A percentile compares a stretch with the other conserved stretches of the same genome.
Evolutionary conservation across 1,140 invertebrate genomes (phyloP).

Genomic region (Colletes latitarsis): DNA sequence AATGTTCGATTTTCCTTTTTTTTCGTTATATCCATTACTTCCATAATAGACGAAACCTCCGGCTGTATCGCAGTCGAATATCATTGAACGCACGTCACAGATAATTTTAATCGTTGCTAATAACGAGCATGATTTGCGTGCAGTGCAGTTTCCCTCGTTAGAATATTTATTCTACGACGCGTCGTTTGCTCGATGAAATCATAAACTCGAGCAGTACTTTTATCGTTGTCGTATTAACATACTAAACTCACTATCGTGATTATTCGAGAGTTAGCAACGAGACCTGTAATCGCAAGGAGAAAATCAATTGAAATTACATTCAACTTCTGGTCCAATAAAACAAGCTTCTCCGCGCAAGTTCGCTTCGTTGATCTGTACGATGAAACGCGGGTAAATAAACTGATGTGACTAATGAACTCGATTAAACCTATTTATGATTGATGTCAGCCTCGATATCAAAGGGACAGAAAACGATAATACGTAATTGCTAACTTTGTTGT

Average conservation of each 20-base stretch:
- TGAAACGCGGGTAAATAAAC: constrained; percentile 6
- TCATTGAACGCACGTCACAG: constrained; percentile 18
- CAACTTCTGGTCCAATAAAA: constrained; percentile 6
- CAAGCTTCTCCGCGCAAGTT: background rate
- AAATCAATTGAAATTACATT: constrained; percentile 33
- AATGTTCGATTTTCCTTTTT: background rate
- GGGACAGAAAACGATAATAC: background rate
- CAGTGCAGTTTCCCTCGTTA: constrained; percentile 13
- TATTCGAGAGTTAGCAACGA: background rate
- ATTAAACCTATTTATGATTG: background rate
- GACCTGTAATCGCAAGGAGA: background rate
- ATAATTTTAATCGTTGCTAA: constrained; percentile 41
- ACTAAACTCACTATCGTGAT: background rate
- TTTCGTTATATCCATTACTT: background rate
- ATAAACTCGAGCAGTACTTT: background rate
- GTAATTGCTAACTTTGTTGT: background rate
- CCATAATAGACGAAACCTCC: background rate
- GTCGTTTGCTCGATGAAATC: constrained; percentile 16
- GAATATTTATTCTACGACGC: background rate
- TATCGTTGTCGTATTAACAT: background rate
- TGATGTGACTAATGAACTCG: constrained; percentile 6
- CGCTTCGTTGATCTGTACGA: background rate
- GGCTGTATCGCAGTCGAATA: constrained; percentile 22
- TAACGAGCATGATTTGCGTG: constrained; percentile 21
- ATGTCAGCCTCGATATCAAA: background rate